phyloP scores from a whole-genome alignment of 2,113 vertebrate genomes.

The Actenoides hombroni region DNA sequence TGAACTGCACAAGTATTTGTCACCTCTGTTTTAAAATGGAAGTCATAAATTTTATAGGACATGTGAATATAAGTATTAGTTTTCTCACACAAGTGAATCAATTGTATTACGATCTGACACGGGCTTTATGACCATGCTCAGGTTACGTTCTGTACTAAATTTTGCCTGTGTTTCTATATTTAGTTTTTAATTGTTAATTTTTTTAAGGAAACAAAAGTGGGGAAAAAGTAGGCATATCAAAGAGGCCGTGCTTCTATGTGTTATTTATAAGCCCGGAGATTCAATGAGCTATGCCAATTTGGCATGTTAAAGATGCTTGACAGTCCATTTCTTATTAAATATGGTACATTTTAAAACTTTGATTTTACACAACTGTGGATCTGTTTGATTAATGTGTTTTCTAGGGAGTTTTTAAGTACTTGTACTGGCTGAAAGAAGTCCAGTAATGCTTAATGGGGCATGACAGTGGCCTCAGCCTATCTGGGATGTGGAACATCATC shows the following conservation, averaged over 20 bases:
- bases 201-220: neutral
- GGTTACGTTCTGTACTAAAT: conserved; percentile 1
- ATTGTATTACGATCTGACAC: neutral
- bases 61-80: neutral
- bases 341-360: conserved; percentile 28
- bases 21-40: conserved; percentile 48
- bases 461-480: neutral
- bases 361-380: neutral
- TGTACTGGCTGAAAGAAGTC: conserved; percentile 21
- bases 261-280: neutral
- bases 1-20: conserved; percentile 43
- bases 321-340: conserved; percentile 46
- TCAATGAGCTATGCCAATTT: conserved; percentile 21
- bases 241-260: neutral
- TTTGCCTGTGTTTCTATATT: conserved; percentile 27
- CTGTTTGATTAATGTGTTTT: conserved; percentile 56
- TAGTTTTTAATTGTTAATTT: neutral
- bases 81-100: conserved; percentile 2
- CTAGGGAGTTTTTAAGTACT: conserved; percentile 42
- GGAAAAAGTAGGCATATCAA: neutral
- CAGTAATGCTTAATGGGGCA: conserved; percentile 41
- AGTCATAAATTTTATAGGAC: conserved; percentile 47
- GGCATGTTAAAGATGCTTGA: neutral
- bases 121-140: conserved; percentile 13
- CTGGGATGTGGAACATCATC: neutral